Percentiles rank a stretch among this genome's conserved stretches.
Evolutionary conservation across 2,888 invertebrate species (phyloP).

Genomic region (Mimas tiliae): DNA sequence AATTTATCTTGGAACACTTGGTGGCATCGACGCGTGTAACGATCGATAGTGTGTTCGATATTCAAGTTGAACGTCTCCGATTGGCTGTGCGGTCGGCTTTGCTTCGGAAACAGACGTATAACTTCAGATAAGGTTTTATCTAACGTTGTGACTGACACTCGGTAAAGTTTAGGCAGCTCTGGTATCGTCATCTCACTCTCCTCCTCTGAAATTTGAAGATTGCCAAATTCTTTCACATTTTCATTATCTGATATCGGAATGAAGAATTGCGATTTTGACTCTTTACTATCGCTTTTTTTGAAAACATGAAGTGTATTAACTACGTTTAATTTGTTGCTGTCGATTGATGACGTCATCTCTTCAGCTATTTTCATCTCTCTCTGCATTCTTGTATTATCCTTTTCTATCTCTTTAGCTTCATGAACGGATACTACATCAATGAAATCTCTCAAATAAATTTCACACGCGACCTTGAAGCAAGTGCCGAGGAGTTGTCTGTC

Average conservation of each 20-base stretch:
- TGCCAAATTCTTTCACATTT: slow-evolving; percentile 68
- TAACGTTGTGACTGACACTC: slow-evolving; percentile 55
- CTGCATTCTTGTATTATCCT: slow-evolving; percentile 60
- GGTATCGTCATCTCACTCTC: slow-evolving; percentile 66
- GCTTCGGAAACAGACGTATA: slow-evolving; percentile 74
- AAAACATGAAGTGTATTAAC: slow-evolving; percentile 74
- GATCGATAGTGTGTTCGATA: slow-evolving; percentile 74
- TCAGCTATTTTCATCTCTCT: slow-evolving; percentile 59
- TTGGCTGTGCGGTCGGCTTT: slow-evolving; percentile 76
- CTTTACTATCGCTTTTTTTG: slow-evolving; percentile 72
- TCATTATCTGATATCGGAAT: slow-evolving; percentile 72
- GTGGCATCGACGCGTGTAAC: slow-evolving; percentile 77
- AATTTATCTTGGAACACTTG: slow-evolving; percentile 80
- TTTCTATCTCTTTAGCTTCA: slow-evolving; percentile 70
- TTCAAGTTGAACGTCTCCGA: slow-evolving; percentile 76
- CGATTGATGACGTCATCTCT: slow-evolving; percentile 69
- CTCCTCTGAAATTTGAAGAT: slow-evolving; percentile 69
- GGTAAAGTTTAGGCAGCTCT: slow-evolving; percentile 68
- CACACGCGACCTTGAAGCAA: slow-evolving; percentile 79
- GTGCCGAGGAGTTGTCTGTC: slow-evolving; percentile 79
- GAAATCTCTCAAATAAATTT: slow-evolving; percentile 75
- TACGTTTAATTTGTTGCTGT: slow-evolving; percentile 75
- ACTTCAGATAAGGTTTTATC: slow-evolving; percentile 72
- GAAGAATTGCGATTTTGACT: slow-evolving; percentile 80
- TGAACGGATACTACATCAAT: slow-evolving; percentile 59